Percentiles rank a stretch among this genome's conserved stretches.
Evolutionary conservation across 2,888 invertebrate species (phyloP).

Genomic region (Spicauda simplicius): DNA sequence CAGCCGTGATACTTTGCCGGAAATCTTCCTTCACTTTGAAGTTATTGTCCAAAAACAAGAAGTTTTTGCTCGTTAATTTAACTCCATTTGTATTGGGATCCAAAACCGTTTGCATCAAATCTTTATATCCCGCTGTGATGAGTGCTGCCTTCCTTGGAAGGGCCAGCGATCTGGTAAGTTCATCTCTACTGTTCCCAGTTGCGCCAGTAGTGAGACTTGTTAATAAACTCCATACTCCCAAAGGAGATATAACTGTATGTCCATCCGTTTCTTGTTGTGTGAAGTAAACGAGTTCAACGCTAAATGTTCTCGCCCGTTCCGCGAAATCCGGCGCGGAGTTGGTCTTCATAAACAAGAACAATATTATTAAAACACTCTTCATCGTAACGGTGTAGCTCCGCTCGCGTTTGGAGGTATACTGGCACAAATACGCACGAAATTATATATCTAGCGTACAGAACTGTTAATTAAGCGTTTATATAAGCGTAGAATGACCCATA

Average conservation of each 20-base stretch:
- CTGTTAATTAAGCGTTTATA: background rate
- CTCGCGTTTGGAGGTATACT: conserved; percentile 17
- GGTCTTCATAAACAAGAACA: conserved; percentile 58
- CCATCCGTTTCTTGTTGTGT: conserved; percentile 67
- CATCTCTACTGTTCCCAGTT: conserved; percentile 62
- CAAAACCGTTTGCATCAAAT: conserved; percentile 60
- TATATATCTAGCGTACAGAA: background rate
- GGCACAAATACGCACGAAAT: background rate
- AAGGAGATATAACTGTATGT: conserved; percentile 77
- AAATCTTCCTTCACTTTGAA: conserved; percentile 62
- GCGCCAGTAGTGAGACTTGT: conserved; percentile 74
- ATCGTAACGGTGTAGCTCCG: conserved; percentile 50
- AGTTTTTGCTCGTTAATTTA: conserved; percentile 67
- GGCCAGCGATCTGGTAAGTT: conserved; percentile 65
- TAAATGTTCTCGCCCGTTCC: conserved; percentile 72
- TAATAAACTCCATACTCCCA: conserved; percentile 79
- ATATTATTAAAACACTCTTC: conserved; percentile 55
- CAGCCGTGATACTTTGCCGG: conserved; percentile 54
- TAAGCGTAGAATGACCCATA: background rate
- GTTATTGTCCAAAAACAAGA: conserved; percentile 70
- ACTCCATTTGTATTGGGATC: conserved; percentile 63
- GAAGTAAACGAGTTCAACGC: conserved; percentile 69
- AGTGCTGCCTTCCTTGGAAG: conserved; percentile 61
- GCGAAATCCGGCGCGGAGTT: conserved; percentile 66
- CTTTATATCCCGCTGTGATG: conserved; percentile 58